Evolutionary conservation across 2,797 vertebrate species (phyloP).

Genomic region (Simalia tracyae): DNA sequence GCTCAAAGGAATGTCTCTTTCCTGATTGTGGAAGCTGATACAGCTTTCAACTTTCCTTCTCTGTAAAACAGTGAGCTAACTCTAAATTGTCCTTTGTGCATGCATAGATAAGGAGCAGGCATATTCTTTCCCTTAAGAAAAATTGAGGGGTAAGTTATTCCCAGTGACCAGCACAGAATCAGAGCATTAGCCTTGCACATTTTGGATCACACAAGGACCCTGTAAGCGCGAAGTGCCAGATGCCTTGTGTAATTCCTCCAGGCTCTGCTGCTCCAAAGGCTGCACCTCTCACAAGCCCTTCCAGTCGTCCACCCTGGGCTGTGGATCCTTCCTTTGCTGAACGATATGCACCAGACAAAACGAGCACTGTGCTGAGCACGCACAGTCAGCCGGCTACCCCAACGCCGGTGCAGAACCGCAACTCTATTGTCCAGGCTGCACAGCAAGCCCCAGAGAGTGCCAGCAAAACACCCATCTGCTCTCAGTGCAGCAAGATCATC

Average conservation of each 20-base stretch:
- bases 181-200: background rate
- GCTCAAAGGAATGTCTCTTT: background rate
- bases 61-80: background rate
- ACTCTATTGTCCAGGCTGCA: conserved; percentile 94
- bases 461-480: conserved; percentile 87
- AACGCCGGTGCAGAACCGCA: conserved; percentile 94
- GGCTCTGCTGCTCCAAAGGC: conserved; percentile 65
- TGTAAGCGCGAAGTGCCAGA: background rate
- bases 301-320: conserved; percentile 91
- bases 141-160: background rate
- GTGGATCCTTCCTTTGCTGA: conserved; percentile 90
- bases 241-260: conserved; percentile 27
- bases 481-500: conserved; percentile 96
- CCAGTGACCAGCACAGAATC: background rate
- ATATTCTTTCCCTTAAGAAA: background rate
- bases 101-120: background rate
- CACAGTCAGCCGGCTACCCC: conserved; percentile 89
- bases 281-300: conserved; percentile 63
- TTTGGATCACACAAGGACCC: background rate
- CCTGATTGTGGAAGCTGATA: background rate
- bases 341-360: conserved; percentile 93
- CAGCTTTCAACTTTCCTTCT: background rate
- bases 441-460: conserved; percentile 80
- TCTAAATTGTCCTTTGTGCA: background rate
- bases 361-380: conserved; percentile 91